phyloP scores from a whole-genome alignment of 2,113 vertebrate genomes.

The Mohoua ochrocephala region DNA sequence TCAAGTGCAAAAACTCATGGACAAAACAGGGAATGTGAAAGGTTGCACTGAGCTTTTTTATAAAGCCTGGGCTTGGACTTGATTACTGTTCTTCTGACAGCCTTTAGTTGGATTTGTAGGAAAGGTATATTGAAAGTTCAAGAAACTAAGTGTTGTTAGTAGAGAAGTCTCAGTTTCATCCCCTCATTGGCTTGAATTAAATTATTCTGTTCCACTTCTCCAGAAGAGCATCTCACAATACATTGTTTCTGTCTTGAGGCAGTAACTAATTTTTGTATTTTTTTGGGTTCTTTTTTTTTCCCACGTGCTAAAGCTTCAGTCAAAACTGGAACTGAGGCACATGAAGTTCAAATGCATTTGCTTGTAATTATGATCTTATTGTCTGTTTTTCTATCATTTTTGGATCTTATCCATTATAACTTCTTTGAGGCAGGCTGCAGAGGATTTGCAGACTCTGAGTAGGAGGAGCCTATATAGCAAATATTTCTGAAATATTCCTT shows the following conservation, averaged over 20 bases:
- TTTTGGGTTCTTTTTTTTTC: accelerated
- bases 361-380: not conserved
- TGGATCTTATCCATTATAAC: not conserved
- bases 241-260: not conserved
- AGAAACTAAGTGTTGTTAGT: not conserved
- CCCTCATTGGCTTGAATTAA: not conserved
- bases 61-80: not conserved
- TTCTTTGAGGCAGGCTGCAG: not conserved
- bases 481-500: not conserved
- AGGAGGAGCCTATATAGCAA: not conserved
- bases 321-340: not conserved
- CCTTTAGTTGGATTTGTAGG: not conserved
- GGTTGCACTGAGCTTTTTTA: not conserved
- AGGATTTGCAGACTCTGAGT: not conserved
- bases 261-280: not conserved
- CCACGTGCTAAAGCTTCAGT: not conserved
- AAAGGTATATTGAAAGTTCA: not conserved
- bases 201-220: not conserved
- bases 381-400: not conserved
- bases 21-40: not conserved
- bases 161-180: not conserved
- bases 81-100: not conserved
- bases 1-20: not conserved
- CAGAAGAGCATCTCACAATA: not conserved
- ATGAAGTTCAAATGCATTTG: not conserved